Base-by-base conservation (phyloP, 2,888 invertebrate species). In the Tachina fera region DNA sequence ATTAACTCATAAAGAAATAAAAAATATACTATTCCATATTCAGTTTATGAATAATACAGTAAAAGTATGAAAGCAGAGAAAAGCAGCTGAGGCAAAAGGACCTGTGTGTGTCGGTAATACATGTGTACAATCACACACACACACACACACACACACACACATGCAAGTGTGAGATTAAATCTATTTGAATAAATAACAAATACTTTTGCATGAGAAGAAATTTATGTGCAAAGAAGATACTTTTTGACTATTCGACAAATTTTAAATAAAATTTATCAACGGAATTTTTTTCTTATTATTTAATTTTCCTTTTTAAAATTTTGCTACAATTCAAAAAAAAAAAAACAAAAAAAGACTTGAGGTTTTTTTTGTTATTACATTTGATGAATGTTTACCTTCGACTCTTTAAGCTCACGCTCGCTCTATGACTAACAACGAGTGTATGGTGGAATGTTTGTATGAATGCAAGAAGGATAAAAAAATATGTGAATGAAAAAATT, bases 211-310 rank as follows among this genome's bases (percentile, higher is more conserved):
- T 10, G 14, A 43, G 11, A n/a, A 51, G 3, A 61, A 49, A 49
- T 74, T 61, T 49, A 49, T 61, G 14, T 61, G 51, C 9, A 1
- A 60, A 14, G 9, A 31, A 61, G 9, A 45, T 70, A 77, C 61
- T 39, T 68, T 77, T 68, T 85, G 81, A 81, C 72, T 72, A 68
- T 76, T 86, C 63, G 85, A 71, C 82, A 84, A 83, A 83, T 71
- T 86, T 79, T 76, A 76, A 83, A 86, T 86, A 63, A 79, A 82
- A 82, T 82, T 86, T 86, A 71, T 75, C 71, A 71, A 19, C 60
- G 41, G 8, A 22, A 3, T 67, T 60, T 74, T 67, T 79, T 19
- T 47, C 11, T 39, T 58, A 71, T 70, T 63, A 49, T 53, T 61
- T 41, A 19, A 45, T 72, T 63, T 71, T 74, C 58, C 63, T 78